Evolutionary conservation across 2,888 invertebrate genomes (phyloP).

Genomic region (Tipula vernalis): DNA sequence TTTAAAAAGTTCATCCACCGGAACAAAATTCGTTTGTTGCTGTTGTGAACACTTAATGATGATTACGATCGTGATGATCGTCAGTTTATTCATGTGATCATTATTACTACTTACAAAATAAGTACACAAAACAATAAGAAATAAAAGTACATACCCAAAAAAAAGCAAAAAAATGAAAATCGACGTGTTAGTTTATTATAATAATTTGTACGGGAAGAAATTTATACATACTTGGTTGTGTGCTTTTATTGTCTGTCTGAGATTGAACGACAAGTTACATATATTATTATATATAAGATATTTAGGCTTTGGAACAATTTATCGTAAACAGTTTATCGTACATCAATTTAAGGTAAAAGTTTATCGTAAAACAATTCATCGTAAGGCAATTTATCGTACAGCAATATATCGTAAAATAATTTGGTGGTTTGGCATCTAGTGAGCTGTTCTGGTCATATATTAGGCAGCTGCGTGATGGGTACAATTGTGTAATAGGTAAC

Average conservation of each 20-base stretch:
- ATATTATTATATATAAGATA: neutral
- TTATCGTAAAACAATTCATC: too few relatives aligned
- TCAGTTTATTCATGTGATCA: neutral
- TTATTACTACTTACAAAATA: neutral
- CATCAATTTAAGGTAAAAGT: too few relatives aligned
- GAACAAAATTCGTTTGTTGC: neutral
- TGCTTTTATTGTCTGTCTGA: neutral
- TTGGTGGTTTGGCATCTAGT: too few relatives aligned
- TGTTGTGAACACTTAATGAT: neutral
- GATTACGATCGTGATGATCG: neutral
- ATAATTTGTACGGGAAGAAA: neutral
- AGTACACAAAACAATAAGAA: neutral
- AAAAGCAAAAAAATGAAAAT: neutral
- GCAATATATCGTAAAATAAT: too few relatives aligned
- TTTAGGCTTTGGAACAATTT: neutral
- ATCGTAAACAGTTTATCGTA: too few relatives aligned
- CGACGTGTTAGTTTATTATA: neutral
- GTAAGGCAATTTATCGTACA: too few relatives aligned
- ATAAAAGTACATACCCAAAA: neutral
- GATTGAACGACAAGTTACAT: neutral
- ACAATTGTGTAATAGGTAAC: too few relatives aligned
- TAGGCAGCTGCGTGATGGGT: too few relatives aligned
- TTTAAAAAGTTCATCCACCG: neutral
- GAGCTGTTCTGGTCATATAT: too few relatives aligned
- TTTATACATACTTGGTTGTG: neutral